phyloP scores from a whole-genome alignment of 1,140 invertebrate genomes.

The Hypsibius dujardini region DNA sequence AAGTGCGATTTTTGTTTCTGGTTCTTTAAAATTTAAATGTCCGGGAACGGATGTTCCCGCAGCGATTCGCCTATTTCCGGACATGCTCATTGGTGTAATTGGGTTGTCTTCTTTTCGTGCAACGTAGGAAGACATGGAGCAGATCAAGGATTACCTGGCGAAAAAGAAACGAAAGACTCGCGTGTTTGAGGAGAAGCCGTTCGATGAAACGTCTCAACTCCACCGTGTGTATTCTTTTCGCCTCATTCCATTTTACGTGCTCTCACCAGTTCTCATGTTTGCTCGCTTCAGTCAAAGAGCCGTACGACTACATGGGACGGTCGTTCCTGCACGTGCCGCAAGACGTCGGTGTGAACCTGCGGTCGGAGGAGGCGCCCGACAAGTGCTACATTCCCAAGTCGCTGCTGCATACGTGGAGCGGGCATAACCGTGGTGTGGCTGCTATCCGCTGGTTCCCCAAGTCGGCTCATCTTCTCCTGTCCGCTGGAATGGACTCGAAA shows the following conservation, averaged over 20 bases:
- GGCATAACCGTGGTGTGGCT: slow-evolving; percentile 90
- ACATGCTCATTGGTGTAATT: not conserved
- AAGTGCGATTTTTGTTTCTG: slow-evolving; percentile 32
- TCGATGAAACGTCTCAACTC: slow-evolving; percentile 83
- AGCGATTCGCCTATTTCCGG: slow-evolving; percentile 10
- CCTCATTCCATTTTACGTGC: not conserved
- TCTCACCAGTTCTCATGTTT: slow-evolving; percentile 17
- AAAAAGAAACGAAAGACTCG: slow-evolving; percentile 59
- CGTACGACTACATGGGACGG: slow-evolving; percentile 84
- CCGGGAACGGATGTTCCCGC: too few relatives aligned
- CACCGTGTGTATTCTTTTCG: slow-evolving; percentile 51
- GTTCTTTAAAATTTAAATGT: not conserved
- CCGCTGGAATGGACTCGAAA: slow-evolving; percentile 86
- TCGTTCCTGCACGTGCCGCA: slow-evolving; percentile 84
- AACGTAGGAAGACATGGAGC: slow-evolving; percentile 62
- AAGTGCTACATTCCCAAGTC: slow-evolving; percentile 94
- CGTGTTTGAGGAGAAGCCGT: slow-evolving; percentile 67
- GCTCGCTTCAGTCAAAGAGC: slow-evolving; percentile 61
- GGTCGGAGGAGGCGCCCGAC: slow-evolving; percentile 72
- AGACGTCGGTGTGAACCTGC: slow-evolving; percentile 83
- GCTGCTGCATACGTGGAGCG: slow-evolving; percentile 86
- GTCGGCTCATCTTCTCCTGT: slow-evolving; percentile 82
- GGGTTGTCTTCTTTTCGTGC: slow-evolving; percentile 13
- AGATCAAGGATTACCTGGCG: slow-evolving; percentile 78
- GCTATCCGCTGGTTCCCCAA: slow-evolving; percentile 86